Conservation (phyloP, 2,888 invertebrate genomes). For the Drosophila prolongata region DNA sequence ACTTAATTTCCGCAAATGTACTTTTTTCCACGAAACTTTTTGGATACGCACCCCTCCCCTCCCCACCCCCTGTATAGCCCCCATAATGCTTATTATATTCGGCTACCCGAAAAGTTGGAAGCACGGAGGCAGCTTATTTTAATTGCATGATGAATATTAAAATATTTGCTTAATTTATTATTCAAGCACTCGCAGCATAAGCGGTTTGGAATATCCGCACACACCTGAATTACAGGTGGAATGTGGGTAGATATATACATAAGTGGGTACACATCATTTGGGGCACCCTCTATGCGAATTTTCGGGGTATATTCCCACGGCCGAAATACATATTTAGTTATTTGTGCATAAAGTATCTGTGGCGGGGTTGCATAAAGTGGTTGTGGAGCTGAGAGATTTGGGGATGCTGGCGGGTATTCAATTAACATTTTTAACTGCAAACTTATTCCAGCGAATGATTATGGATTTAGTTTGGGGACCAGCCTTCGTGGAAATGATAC, state of each 20-base stretch:
- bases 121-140: constrained; percentile 69
- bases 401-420: constrained; percentile 44
- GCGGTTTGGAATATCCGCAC: constrained; percentile 28
- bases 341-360: constrained; percentile 62
- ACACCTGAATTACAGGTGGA: constrained; percentile 35
- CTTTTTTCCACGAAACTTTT: constrained; percentile 44
- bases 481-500: background rate
- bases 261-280: constrained; percentile 29
- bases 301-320: constrained; percentile 17
- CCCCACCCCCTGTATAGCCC: no score
- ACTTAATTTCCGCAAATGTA: constrained; percentile 76
- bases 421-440: constrained; percentile 50
- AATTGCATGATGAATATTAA: constrained; percentile 83
- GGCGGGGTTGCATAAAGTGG: constrained; percentile 16
- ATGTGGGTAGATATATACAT: constrained; percentile 5
- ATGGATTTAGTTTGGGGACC: background rate
- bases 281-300: constrained; percentile 2
- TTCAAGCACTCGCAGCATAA: constrained; percentile 67
- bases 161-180: constrained; percentile 82
- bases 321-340: constrained; percentile 66
- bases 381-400: constrained; percentile 28
- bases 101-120: constrained; percentile 50
- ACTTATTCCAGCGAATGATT: constrained; percentile 25
- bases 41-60: constrained; percentile 14
- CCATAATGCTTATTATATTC: constrained; percentile 72